Evolutionary conservation across 2,797 vertebrate genomes (phyloP).

Genomic region (Propithecus deckenii): DNA sequence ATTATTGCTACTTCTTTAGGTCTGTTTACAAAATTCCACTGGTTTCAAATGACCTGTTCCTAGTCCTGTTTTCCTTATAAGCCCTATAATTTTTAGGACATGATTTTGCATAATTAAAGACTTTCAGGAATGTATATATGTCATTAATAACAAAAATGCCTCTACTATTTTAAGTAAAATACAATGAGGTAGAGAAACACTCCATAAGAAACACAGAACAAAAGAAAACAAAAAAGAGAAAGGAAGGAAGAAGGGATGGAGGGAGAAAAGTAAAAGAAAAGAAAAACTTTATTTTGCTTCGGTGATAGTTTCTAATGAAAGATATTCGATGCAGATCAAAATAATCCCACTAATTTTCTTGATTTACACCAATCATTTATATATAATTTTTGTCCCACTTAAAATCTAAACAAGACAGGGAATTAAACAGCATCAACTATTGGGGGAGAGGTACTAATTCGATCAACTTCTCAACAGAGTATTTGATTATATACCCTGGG

Average conservation of each 20-base stretch:
- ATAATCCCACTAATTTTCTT: background rate
- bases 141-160: background rate
- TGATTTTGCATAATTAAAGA: background rate
- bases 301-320: background rate
- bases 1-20: background rate
- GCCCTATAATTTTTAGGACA: background rate
- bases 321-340: background rate
- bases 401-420: background rate
- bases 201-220: background rate
- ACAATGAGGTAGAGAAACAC: background rate
- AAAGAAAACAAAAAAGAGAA: background rate
- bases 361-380: background rate
- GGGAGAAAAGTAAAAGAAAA: background rate
- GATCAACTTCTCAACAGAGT: background rate
- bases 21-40: background rate
- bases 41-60: background rate
- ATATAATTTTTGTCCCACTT: background rate
- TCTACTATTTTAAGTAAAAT: constrained; percentile 10
- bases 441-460: background rate
- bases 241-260: background rate
- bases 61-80: background rate
- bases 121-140: background rate
- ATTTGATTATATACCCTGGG: background rate
- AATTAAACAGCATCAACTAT: background rate
- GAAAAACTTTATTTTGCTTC: constrained; percentile 31